Base-by-base conservation (phyloP, 2,113 vertebrate species). In the Laterallus jamaicensis region DNA sequence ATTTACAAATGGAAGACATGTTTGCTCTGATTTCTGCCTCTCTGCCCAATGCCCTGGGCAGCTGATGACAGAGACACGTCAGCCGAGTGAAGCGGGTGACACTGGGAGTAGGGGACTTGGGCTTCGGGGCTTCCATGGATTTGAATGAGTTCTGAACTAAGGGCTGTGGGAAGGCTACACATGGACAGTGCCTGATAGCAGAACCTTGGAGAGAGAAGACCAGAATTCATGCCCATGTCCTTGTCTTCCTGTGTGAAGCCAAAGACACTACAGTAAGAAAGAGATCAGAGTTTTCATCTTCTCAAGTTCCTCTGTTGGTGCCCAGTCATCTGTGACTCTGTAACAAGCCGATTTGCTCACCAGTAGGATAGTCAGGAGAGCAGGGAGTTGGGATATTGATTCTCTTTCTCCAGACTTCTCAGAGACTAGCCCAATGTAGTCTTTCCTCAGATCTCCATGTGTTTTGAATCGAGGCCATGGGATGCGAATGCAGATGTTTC, bases 41-140 rank as follows among this genome's bases (percentile, higher is more conserved):
- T 84, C 69, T 84, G 86, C 74, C 71, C 86, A 13, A 2, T 3
- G 32, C 35, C 69, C 86, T 6, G 10, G 25, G 26, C 70, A 82
- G 75, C 31, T 56, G 63, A 26, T 39, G 71, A 29, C 87, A 80
- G n/a, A 35, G 29, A 69, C 22, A 40, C 1, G 4, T 8, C 69
- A 74, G 67, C 40, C 2, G 3, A 50, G 35, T 0, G 29, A 56
- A 69, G 10, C 3, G 8, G 50, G 67, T 20, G 55, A 15, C 39
- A 11, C 0, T 40, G 59, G 21, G 21, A 73, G 18, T 76, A 29
- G 55, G 63, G 2, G 5, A 39, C 29, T 42, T 5, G 24, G 25
- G 24, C 56, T 54, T 40, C 0, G 0, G 29, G 31, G 4, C 26
- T 73, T 39, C 67, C 59, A 7, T 4, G 19, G 49, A 4, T n/a